A percentile compares a stretch with the other conserved stretches of the same genome.
Conservation (phyloP, 2,797 vertebrate species). For the Tangara arthus region DNA sequence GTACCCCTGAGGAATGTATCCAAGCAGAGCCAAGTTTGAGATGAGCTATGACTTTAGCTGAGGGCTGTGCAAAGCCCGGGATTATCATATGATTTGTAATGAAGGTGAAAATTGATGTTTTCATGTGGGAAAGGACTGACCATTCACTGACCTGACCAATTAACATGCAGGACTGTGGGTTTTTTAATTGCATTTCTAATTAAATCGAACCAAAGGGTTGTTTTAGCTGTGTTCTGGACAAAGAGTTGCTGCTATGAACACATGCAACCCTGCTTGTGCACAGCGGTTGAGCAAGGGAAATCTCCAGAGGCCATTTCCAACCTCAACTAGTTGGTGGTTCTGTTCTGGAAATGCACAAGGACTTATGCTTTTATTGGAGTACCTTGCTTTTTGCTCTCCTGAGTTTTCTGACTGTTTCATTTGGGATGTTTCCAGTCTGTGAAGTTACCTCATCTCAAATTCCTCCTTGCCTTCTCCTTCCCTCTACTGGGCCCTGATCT, state of each 20-base stretch:
- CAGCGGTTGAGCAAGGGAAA: rapidly evolving
- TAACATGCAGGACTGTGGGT: background rate
- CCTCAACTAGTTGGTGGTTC: background rate
- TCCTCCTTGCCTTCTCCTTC: background rate
- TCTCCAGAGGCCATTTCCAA: background rate
- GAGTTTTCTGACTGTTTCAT: background rate
- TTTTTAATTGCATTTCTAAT: background rate
- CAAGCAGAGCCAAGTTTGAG: background rate
- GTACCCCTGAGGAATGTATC: background rate
- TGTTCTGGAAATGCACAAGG: background rate
- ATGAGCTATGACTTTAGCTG: background rate
- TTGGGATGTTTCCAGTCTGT: background rate
- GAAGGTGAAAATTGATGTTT: background rate
- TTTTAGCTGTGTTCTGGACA: background rate
- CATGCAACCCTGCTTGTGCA: background rate
- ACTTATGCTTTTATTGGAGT: background rate
- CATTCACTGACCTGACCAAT: background rate
- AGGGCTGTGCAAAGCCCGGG: background rate
- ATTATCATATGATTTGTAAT: background rate
- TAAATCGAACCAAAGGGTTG: background rate
- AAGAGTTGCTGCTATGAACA: background rate
- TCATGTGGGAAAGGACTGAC: background rate
- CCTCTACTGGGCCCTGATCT: rapidly evolving
- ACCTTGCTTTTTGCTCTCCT: background rate
- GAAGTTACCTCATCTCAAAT: background rate